Base-by-base conservation (phyloP, 2,888 invertebrate genomes). In the Athrips mouffetella region DNA sequence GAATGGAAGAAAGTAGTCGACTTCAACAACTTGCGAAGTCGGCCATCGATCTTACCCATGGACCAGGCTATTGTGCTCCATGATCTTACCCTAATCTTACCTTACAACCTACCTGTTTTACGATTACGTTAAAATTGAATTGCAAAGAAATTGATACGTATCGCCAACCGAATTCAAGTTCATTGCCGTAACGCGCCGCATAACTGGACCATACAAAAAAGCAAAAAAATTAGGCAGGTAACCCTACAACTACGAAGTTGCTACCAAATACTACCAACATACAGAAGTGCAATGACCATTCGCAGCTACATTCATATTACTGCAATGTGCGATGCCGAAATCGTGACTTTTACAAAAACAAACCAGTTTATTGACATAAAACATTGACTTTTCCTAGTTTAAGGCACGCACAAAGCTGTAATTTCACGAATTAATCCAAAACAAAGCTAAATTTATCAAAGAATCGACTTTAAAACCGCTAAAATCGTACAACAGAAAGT, bases 321-420 rank as follows among this genome's bases (percentile, higher is more conserved):
- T 62, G 45, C 31, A 11, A 15, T 13, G 18, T 41, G 29, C 30
- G 41, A 41, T 40, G 41, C 20, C 39, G 47, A 35, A 31, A 18
- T 41, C 86, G 84, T 85, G 85, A 76, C 79, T 77, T 67, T 62
- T 64, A 71, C 68, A 64, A 76, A 79, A 87, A 80, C 79, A 80
- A 74, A 65, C 55, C 59, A 10, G 11, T 68, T 67, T 76, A 76
- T 77, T 75, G 73, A 76, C 70, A 57, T 59, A 67, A 52, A 57
- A 70, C 20, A n/a, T 21, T n/a, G 20, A 10, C 6, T 11, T 11
- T 8, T 80, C 76, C 70, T 60, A 62, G 63, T 73, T 71, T 67
- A 62, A 63, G 70, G 74, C 85, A 84, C 84, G 81, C 70, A 72
- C 77, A 57, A 60, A 56, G 62, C 61, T 60, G 63, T 72, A 73